A percentile compares a stretch with the other conserved stretches of the same genome.
Evolutionary conservation across 2,888 invertebrate genomes (phyloP).

Genomic region (Scaptomyza cyrtandrae): DNA sequence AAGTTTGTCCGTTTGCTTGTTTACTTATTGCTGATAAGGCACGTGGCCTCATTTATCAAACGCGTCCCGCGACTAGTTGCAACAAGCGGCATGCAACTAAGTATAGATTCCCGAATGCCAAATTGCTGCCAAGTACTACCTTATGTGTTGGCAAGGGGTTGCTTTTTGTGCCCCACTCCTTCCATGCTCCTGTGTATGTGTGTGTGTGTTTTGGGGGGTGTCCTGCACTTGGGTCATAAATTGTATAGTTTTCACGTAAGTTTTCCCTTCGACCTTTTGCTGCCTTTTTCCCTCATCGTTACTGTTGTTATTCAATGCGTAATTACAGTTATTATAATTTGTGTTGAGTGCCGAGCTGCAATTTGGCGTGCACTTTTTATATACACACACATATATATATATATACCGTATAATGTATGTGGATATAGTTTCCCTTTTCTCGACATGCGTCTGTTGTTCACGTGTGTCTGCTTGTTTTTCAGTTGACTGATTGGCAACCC

Average conservation of each 20-base stretch:
- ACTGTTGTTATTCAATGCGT: conserved; percentile 49
- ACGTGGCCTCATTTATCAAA: conserved; percentile 83
- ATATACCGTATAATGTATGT: neutral
- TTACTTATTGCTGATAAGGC: conserved; percentile 78
- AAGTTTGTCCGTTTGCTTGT: conserved; percentile 58
- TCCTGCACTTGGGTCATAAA: conserved; percentile 63
- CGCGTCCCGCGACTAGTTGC: conserved; percentile 65
- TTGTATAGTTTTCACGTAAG: conserved; percentile 61
- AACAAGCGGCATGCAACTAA: conserved; percentile 71
- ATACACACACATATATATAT: neutral
- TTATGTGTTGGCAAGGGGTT: conserved; percentile 41
- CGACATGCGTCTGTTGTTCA: conserved; percentile 41
- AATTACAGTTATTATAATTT: conserved; percentile 79
- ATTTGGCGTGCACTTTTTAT: conserved; percentile 28
- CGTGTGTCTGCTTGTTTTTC: conserved; percentile 68
- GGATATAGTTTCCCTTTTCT: conserved; percentile 5
- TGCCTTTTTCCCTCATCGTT: conserved; percentile 6
- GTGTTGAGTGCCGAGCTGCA: conserved; percentile 67
- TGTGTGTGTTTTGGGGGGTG: conserved; percentile 33
- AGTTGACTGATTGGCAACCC: conserved; percentile 60
- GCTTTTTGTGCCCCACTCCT: conserved; percentile 8
- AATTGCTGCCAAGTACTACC: conserved; percentile 36
- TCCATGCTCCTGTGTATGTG: conserved; percentile 1
- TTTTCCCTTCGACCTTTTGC: conserved; percentile 23
- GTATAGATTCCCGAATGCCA: conserved; percentile 52